Percentiles rank a stretch among this genome's conserved stretches.
Conservation (phyloP, 2,888 invertebrate species). For the Leucoptera coffeella region DNA sequence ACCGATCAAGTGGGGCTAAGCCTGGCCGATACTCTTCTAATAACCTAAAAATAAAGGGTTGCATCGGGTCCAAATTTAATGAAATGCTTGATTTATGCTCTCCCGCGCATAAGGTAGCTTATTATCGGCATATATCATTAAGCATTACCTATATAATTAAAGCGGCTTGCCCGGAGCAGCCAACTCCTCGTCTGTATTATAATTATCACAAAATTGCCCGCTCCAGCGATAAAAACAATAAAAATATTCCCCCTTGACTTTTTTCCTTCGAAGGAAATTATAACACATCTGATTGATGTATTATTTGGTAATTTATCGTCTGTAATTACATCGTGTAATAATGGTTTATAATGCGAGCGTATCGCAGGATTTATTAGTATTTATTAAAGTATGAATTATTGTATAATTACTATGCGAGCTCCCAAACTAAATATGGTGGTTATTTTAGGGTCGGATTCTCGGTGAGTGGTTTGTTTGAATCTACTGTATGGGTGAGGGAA, state of each 20-base stretch:
- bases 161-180: slow-evolving; percentile 40
- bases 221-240: slow-evolving; percentile 22
- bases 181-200: slow-evolving; percentile 33
- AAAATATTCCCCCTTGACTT: too few relatives aligned
- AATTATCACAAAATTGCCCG: slow-evolving; percentile 50
- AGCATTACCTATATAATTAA: slow-evolving; percentile 52
- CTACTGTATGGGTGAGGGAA: too few relatives aligned
- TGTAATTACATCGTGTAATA: slow-evolving; percentile 52
- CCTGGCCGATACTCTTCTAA: too few relatives aligned
- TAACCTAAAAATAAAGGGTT: slow-evolving; percentile 41
- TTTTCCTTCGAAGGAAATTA: slow-evolving; percentile 48
- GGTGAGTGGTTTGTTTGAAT: slow-evolving; percentile 31
- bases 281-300: slow-evolving; percentile 55
- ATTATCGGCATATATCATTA: slow-evolving; percentile 52
- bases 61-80: slow-evolving; percentile 40
- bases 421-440: slow-evolving; percentile 46
- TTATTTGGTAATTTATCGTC: slow-evolving; percentile 52
- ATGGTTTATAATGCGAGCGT: slow-evolving; percentile 36
- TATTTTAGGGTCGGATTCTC: slow-evolving; percentile 41
- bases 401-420: slow-evolving; percentile 47
- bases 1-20: too few relatives aligned
- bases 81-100: slow-evolving; percentile 52
- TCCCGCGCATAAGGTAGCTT: slow-evolving; percentile 46
- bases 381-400: slow-evolving; percentile 54
- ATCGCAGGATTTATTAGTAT: slow-evolving; percentile 44